Base-by-base conservation (phyloP, 2,888 invertebrate genomes). In the Leptopilina drosophilae region DNA sequence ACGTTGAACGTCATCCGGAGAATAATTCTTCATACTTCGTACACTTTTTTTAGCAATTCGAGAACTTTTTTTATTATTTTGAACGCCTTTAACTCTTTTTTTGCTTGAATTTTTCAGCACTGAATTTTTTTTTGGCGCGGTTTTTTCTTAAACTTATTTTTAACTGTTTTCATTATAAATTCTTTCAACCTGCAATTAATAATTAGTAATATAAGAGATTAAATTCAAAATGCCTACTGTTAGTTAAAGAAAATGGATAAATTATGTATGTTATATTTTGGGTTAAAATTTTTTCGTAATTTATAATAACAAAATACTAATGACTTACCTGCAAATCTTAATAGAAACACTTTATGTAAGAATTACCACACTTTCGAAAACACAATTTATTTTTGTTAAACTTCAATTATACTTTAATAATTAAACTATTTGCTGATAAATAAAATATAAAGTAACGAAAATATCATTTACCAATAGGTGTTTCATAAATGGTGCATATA, bases 51-150 rank as follows among this genome's bases (percentile, higher is more conserved):
- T 33, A 33, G 33, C 33, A 33, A 33, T 33, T 33, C 33, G 33
- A 33, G 33, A 33, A 33, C 33, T 33, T 6, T 2, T 3, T n/a
- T 59, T 59, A 7, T n/a, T 3, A n/a, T 59, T 59, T n/a, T 7
- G 53, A 66, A 67, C n/a, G 59, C 78, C 64, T 33, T 15, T 77
- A 46, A 26, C 26, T 26, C 26, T 3, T 26, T 26, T 26, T 26
- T 26, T 26, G 26, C 26, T 26, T 26, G 26, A 26, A 26, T 26
- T 56, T 56, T 56, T 56, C 12, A n/a, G 12, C 56, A 12, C 56
- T 5, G n/a, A 56, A 26, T 26, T 26, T 26, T 26, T 26, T 26
- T 26, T 26, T 26, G 1, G 26, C 26, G 26, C 26, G 26, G 33
- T 33, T 33, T 33, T 33, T 33, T 33, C 33, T 33, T 33, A 33